Conservation (phyloP, 1,140 invertebrate genomes). For the Stegodyphus dumicola region DNA sequence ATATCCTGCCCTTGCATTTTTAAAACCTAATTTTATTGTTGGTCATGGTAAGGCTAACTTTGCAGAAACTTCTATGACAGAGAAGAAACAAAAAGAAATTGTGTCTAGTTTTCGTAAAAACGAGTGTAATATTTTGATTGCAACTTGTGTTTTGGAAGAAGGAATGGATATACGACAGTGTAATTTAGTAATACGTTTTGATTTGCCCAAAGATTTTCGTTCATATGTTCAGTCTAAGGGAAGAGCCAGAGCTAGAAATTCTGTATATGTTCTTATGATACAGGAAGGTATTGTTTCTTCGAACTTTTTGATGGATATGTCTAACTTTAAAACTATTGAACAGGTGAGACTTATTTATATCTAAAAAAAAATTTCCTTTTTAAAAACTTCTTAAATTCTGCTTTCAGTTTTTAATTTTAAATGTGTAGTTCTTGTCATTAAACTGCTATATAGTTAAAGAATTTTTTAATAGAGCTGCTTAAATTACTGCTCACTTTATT, state of each 20-base stretch:
- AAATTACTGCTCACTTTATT: no score
- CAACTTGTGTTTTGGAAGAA: conserved; percentile 84
- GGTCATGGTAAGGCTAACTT: conserved; percentile 39
- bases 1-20: conserved; percentile 43
- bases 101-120: conserved; percentile 65
- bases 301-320: conserved; percentile 8
- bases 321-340: conserved; percentile 49
- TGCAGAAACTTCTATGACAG: conserved; percentile 26
- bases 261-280: conserved; percentile 78
- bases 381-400: no score
- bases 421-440: no score
- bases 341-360: no score
- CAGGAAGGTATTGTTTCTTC: conserved; percentile 65
- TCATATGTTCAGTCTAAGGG: conserved; percentile 81
- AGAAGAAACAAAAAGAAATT: conserved; percentile 37
- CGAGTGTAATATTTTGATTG: conserved; percentile 92
- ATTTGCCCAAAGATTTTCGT: conserved; percentile 76
- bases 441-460: no score
- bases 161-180: conserved; percentile 87
- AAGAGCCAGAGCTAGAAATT: conserved; percentile 76
- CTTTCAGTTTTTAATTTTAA: no score
- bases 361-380: no score
- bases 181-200: conserved; percentile 83
- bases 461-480: no score
- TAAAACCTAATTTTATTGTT: conserved; percentile 60